Percentiles rank a stretch among this genome's conserved stretches.
phyloP scores from a whole-genome alignment of 2,113 vertebrate genomes.

The Phyllopteryx taeniolatus region DNA sequence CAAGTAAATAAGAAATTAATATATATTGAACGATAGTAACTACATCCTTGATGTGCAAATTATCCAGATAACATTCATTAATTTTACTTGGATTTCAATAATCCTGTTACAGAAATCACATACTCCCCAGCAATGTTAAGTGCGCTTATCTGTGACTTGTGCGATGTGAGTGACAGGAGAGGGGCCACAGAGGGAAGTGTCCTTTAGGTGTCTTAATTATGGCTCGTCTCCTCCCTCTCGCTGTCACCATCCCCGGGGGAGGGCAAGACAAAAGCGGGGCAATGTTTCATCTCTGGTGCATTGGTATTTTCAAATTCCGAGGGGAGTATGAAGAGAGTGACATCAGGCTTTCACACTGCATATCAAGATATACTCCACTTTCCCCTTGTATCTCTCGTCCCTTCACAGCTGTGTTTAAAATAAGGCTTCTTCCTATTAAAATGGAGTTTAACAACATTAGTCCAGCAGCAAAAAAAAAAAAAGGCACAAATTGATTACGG shows the following conservation, averaged over 20 bases:
- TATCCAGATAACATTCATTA: not conserved
- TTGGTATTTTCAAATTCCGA: constrained; percentile 67
- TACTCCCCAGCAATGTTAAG: constrained; percentile 34
- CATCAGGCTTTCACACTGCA: constrained; percentile 38
- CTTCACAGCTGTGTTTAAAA: constrained; percentile 55
- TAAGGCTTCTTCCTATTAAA: constrained; percentile 50
- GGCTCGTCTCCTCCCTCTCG: constrained; percentile 62
- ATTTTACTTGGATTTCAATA: not conserved
- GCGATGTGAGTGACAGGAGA: constrained; percentile 67
- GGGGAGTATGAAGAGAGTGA: constrained; percentile 55
- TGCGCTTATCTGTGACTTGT: constrained; percentile 54
- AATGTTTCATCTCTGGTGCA: constrained; percentile 64
- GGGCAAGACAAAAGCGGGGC: constrained; percentile 64
- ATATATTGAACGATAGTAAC: no score
- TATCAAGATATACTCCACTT: constrained; percentile 42
- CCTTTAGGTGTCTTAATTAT: constrained; percentile 73
- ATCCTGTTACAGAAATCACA: not conserved
- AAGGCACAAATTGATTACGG: constrained; percentile 61
- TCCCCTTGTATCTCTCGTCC: constrained; percentile 15
- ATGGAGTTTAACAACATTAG: constrained; percentile 55
- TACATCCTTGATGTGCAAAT: not conserved
- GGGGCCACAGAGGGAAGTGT: constrained; percentile 57
- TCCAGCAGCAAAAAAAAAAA: constrained; percentile 19
- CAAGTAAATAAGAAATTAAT: no score
- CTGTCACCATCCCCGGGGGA: constrained; percentile 66